These are phyloP conservation scores for Cantharis lateralis DNA, from an alignment of 2,888 invertebrate genomes.

Conservation along the genomic window DNA sequence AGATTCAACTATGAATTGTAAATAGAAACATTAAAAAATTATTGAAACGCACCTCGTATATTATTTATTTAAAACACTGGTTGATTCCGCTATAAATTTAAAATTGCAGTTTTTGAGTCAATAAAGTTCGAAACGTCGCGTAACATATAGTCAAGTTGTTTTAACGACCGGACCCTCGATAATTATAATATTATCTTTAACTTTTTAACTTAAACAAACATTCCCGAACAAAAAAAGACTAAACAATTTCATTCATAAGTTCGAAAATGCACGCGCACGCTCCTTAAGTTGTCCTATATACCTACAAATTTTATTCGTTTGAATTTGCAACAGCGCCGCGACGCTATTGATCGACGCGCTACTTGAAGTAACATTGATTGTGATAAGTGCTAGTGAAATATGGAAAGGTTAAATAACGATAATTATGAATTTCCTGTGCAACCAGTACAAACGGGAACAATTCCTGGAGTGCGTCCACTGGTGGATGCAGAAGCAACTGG, in stretches of 20 bases:
- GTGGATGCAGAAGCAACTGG: slow-evolving; percentile 84
- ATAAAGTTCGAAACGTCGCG: too few relatives aligned
- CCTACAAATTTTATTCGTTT: slow-evolving; percentile 16
- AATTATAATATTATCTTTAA: not conserved
- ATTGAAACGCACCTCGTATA: too few relatives aligned
- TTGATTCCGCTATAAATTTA: too few relatives aligned
- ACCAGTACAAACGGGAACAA: slow-evolving; percentile 23
- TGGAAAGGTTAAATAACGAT: slow-evolving; percentile 43
- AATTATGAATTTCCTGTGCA: slow-evolving; percentile 42
- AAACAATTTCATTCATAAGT: not conserved
- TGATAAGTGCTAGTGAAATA: slow-evolving; percentile 27
- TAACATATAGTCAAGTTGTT: too few relatives aligned
- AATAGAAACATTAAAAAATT: not conserved
- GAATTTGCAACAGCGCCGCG: slow-evolving; percentile 24
- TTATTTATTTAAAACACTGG: too few relatives aligned
- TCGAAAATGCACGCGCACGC: not conserved
- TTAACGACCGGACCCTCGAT: too few relatives aligned
- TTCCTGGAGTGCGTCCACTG: slow-evolving; percentile 65
- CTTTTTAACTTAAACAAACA: not conserved
- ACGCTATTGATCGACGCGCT: slow-evolving; percentile 35
- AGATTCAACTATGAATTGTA: not conserved
- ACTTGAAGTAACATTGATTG: slow-evolving; percentile 36
- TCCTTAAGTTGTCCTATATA: slow-evolving; percentile 14
- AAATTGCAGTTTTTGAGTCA: too few relatives aligned
- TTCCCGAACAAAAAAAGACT: not conserved